A percentile compares a stretch with the other conserved stretches of the same genome.
These are phyloP conservation scores for Myzus persicae DNA, from an alignment of 1,140 invertebrate genomes.

Conservation along the genomic window DNA sequence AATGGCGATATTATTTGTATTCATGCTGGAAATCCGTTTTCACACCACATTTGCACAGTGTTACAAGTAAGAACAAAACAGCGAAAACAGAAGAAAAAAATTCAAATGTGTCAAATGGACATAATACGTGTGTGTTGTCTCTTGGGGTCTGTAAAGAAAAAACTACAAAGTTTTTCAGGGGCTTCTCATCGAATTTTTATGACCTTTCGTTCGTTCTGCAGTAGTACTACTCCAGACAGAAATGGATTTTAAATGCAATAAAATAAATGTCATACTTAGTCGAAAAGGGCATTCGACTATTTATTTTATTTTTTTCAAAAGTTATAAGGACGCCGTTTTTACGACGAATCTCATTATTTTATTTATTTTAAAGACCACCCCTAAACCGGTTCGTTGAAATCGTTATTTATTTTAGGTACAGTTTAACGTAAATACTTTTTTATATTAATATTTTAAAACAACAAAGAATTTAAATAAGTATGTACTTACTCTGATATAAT, in stretches of 20 bases:
- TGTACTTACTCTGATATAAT: not conserved
- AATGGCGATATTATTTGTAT: slow-evolving; percentile 18
- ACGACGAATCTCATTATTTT: not conserved
- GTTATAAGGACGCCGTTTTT: not conserved
- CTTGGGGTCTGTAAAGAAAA: slow-evolving; percentile 29
- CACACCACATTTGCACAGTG: not conserved
- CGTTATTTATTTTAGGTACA: not conserved
- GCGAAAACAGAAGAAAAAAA: not conserved
- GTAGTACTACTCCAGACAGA: not conserved
- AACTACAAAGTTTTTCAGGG: not conserved
- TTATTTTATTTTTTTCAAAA: not conserved
- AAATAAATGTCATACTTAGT: slow-evolving; percentile 51
- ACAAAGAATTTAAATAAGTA: too few species aligned
- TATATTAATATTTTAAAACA: not conserved
- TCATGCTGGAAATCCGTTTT: slow-evolving; percentile 20
- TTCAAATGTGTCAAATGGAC: slow-evolving; percentile 44
- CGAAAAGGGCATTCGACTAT: slow-evolving; percentile 44
- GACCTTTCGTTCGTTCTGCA: slow-evolving; percentile 50
- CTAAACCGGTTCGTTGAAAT: not conserved
- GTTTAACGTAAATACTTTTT: not conserved
- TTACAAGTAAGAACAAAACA: not conserved
- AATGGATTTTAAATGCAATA: slow-evolving; percentile 45
- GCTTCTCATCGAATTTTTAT: slow-evolving; percentile 41
- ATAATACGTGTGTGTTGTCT: slow-evolving; percentile 21
- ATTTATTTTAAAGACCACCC: not conserved